Evolutionary conservation across 2,797 vertebrate species (phyloP).

Genomic region (Ataeniobius toweri): DNA sequence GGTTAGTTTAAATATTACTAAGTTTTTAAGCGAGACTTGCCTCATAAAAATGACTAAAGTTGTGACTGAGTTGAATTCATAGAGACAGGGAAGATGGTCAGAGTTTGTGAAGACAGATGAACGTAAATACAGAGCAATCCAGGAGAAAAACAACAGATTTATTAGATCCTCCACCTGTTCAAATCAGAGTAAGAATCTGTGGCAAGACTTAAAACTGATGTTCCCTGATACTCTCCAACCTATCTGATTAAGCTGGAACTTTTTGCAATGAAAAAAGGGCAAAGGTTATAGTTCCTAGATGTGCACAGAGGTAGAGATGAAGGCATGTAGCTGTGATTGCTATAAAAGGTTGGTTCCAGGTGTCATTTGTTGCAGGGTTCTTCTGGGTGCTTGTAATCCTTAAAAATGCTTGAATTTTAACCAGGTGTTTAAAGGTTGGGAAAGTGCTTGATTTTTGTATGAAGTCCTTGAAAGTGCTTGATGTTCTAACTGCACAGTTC

Average conservation of each 20-base stretch:
- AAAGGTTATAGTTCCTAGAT: no score
- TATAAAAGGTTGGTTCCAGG: neutral
- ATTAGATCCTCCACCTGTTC: no score
- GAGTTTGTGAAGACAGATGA: neutral
- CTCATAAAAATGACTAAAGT: neutral
- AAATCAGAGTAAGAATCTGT: neutral
- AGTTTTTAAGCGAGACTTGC: neutral
- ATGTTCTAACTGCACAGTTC: no score
- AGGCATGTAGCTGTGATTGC: neutral
- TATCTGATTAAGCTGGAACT: neutral
- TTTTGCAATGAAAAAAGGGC: no score
- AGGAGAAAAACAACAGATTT: no score
- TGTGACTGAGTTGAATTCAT: neutral
- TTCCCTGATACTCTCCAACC: neutral
- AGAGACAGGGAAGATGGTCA: neutral
- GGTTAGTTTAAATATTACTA: conserved; percentile 74
- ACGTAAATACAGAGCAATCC: neutral
- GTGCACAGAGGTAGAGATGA: neutral
- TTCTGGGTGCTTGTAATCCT: no score
- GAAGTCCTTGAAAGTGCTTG: no score
- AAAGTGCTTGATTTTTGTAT: no score
- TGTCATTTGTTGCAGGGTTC: neutral
- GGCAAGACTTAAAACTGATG: neutral
- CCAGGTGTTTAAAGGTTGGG: no score
- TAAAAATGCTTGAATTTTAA: no score